Percentiles rank a stretch among this genome's conserved stretches.
phyloP scores from a whole-genome alignment of 2,888 invertebrate species.

The Baccha elongata region DNA sequence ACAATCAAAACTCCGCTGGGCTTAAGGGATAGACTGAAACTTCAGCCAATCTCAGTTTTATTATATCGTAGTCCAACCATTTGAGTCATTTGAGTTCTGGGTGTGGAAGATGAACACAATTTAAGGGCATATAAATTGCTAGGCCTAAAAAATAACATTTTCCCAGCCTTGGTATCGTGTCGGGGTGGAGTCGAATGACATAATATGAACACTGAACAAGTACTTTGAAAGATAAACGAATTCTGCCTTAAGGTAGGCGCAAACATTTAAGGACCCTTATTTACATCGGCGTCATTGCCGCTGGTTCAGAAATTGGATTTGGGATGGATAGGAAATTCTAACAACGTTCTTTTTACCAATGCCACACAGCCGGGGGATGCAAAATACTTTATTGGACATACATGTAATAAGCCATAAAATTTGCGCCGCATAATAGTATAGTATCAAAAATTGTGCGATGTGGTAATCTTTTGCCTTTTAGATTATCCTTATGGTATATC shows the following conservation, averaged over 20 bases:
- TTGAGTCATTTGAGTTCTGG: slow-evolving; percentile 28
- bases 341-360: slow-evolving; percentile 22
- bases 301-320: not conserved
- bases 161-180: slow-evolving; percentile 20
- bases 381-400: slow-evolving; percentile 66
- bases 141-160: slow-evolving; percentile 33
- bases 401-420: slow-evolving; percentile 66
- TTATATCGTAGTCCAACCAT: slow-evolving; percentile 49
- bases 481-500: slow-evolving; percentile 40
- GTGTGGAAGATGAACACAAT: slow-evolving; percentile 65
- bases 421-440: slow-evolving; percentile 40
- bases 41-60: slow-evolving; percentile 69
- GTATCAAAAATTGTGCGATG: slow-evolving; percentile 26
- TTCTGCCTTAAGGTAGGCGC: slow-evolving; percentile 33
- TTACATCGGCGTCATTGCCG: slow-evolving; percentile 13
- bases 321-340: not conserved
- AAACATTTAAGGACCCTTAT: slow-evolving; percentile 34
- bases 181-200: slow-evolving; percentile 65
- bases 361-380: slow-evolving; percentile 8
- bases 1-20: not conserved
- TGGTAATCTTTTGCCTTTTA: slow-evolving; percentile 44
- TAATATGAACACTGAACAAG: slow-evolving; percentile 60
- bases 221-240: slow-evolving; percentile 61
- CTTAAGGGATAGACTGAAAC: slow-evolving; percentile 62
- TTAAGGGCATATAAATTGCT: slow-evolving; percentile 60